Conservation (phyloP, 2,888 invertebrate species). For the Palloptera scutellata region DNA sequence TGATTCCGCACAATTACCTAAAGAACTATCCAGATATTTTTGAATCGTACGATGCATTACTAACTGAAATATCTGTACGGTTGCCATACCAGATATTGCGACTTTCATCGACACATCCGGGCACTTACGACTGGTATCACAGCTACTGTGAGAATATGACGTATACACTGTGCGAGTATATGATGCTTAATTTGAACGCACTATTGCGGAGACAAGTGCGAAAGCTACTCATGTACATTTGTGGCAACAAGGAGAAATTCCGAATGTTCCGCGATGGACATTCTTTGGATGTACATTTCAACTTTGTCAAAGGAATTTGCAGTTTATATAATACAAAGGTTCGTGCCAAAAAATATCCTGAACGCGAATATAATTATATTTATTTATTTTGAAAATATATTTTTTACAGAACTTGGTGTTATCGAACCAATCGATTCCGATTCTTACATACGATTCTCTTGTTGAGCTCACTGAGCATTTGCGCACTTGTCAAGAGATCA, state of each 20-base stretch:
- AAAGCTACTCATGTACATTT: conserved; percentile 89
- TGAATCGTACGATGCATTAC: conserved; percentile 90
- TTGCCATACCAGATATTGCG: conserved; percentile 87
- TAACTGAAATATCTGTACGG: conserved; percentile 93
- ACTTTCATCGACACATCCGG: conserved; percentile 60
- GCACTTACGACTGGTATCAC: conserved; percentile 66
- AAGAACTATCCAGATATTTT: conserved; percentile 93
- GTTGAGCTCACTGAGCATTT: conserved; percentile 94
- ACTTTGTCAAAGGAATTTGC: conserved; percentile 68
- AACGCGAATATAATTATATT: no score
- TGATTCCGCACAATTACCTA: conserved; percentile 91
- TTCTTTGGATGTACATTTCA: conserved; percentile 88
- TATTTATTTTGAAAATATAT: no score
- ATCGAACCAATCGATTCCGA: conserved; percentile 54
- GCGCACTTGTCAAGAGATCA: conserved; percentile 93
- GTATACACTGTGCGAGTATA: conserved; percentile 87
- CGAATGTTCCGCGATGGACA: conserved; percentile 92
- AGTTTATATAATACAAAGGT: conserved; percentile 58
- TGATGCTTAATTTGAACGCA: conserved; percentile 88
- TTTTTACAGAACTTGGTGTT: conserved; percentile 40
- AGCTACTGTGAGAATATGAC: conserved; percentile 73
- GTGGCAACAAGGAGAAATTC: conserved; percentile 96
- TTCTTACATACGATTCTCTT: conserved; percentile 87
- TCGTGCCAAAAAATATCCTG: no score
- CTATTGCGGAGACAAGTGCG: conserved; percentile 83